Percentiles rank a stretch among this genome's conserved stretches.
Evolutionary conservation across 2,888 invertebrate species (phyloP).

Genomic region (Aphrophora alni): DNA sequence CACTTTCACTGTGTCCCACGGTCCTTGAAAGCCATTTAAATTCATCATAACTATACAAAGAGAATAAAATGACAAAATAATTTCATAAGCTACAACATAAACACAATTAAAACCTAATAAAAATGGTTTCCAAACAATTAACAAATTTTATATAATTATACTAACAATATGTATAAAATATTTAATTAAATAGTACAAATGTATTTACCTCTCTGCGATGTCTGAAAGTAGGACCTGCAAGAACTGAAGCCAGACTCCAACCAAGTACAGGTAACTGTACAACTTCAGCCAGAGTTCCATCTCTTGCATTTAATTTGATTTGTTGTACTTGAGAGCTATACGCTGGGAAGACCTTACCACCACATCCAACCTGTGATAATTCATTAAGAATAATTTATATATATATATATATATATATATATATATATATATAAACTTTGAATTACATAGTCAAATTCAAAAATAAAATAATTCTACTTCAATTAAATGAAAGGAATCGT

Average conservation of each 20-base stretch:
- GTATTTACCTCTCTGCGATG: slow-evolving; percentile 54
- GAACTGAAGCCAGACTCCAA: slow-evolving; percentile 69
- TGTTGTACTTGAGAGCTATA: slow-evolving; percentile 61
- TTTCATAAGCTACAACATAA: no score
- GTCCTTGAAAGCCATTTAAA: no score
- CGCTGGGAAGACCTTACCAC: slow-evolving; percentile 70
- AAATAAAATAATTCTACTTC: no score
- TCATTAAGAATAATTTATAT: background rate
- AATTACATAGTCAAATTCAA: background rate
- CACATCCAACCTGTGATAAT: slow-evolving; percentile 73
- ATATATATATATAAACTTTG: slow-evolving; percentile 9
- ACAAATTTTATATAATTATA: no score
- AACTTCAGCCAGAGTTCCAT: slow-evolving; percentile 74
- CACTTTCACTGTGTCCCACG: no score
- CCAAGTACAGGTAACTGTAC: slow-evolving; percentile 72
- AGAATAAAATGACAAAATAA: no score
- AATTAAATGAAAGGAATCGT: no score
- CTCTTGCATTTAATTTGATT: slow-evolving; percentile 71
- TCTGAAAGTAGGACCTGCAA: slow-evolving; percentile 55
- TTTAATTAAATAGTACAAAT: no score
- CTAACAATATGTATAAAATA: no score
- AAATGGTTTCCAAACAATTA: no score
- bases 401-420: background rate
- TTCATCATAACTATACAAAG: no score
- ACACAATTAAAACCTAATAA: no score